phyloP scores from a whole-genome alignment of 37 sponge, comb jelly and placozoan species.

The Ianthella basta region DNA sequence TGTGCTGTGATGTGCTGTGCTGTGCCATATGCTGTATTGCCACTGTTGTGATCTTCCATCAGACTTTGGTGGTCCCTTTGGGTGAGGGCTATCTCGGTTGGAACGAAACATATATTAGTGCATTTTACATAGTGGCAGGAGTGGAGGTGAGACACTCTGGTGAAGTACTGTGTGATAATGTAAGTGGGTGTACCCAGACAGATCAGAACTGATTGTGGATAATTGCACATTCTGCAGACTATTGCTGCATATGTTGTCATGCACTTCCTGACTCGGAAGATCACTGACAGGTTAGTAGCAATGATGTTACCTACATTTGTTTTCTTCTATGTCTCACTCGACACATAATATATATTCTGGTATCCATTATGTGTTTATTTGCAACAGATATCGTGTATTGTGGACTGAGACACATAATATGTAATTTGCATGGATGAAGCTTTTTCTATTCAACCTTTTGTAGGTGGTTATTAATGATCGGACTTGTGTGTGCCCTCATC shows the following conservation, averaged over 20 bases:
- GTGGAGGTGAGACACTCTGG: conserved; percentile 43
- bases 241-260: conserved; percentile 51
- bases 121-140: conserved; percentile 76
- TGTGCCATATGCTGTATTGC: no score
- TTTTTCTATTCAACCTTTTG: not conserved
- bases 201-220: not conserved
- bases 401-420: no score
- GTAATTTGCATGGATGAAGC: no score
- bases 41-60: no score
- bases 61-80: conserved; percentile 82
- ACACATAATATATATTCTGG: no score
- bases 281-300: conserved; percentile 63
- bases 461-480: conserved; percentile 75
- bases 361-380: no score
- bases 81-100: conserved; percentile 61
- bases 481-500: conserved; percentile 46
- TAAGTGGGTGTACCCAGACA: not conserved
- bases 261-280: conserved; percentile 27
- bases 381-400: no score
- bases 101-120: conserved; percentile 63
- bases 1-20: no score
- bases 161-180: no score
- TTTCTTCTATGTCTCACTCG: no score
- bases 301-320: not conserved
- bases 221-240: conserved; percentile 35